A percentile compares a stretch with the other conserved stretches of the same genome.
These are phyloP conservation scores for Pedionomus torquatus DNA, from an alignment of 2,113 vertebrate species.

Conservation along the genomic window DNA sequence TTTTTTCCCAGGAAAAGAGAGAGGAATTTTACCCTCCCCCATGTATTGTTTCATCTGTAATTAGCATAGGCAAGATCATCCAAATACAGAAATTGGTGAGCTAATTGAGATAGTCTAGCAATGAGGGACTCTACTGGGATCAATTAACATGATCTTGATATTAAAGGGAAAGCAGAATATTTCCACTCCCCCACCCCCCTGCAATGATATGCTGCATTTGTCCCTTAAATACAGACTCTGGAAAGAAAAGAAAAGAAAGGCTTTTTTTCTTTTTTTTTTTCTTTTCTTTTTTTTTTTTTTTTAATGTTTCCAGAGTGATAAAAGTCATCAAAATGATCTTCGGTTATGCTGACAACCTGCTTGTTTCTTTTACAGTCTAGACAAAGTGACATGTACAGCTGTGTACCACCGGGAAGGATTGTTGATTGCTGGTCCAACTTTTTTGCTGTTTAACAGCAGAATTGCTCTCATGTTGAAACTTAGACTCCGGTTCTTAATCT, in stretches of 20 bases:
- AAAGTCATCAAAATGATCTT: neutral
- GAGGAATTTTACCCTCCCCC: neutral
- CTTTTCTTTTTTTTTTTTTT: no score
- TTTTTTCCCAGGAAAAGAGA: slow-evolving; percentile 1
- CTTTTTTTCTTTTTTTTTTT: no score
- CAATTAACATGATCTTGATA: slow-evolving; percentile 9
- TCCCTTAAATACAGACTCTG: neutral
- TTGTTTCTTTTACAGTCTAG: neutral
- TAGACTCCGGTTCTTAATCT: neutral
- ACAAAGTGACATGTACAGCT: neutral
- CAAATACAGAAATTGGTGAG: neutral
- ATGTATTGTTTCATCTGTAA: slow-evolving; percentile 17
- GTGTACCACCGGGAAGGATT: neutral
- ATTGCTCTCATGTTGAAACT: neutral
- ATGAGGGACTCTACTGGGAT: slow-evolving; percentile 11
- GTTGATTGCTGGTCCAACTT: neutral
- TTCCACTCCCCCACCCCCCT: neutral
- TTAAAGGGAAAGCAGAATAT: slow-evolving; percentile 12
- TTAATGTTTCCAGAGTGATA: neutral
- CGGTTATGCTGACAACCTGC: neutral
- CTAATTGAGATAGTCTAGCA: neutral
- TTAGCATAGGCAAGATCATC: slow-evolving; percentile 11
- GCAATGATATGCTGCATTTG: neutral
- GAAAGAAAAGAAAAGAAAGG: neutral
- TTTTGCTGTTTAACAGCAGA: neutral